Percentiles rank a stretch among this genome's conserved stretches.
These are phyloP conservation scores for Microctonus aethiopoides DNA, from an alignment of 2,888 invertebrate genomes.

Conservation along the genomic window DNA sequence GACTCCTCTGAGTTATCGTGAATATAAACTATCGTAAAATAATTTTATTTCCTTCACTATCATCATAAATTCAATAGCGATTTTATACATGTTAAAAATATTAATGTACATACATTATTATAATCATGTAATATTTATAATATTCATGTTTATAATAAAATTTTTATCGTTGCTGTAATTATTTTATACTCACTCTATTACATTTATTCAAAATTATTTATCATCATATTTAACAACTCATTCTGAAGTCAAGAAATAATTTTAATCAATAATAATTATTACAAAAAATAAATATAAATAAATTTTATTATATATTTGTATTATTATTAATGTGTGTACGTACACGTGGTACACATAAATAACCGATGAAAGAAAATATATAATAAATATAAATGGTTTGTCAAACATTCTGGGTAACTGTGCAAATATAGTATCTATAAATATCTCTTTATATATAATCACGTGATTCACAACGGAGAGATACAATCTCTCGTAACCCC, in stretches of 20 bases:
- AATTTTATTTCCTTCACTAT: not conserved
- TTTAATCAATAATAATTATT: not conserved
- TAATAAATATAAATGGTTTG: not conserved
- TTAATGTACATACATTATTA: not conserved
- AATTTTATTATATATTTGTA: not conserved
- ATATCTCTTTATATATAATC: constrained; percentile 6
- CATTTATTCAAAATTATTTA: not conserved
- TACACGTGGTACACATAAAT: not conserved
- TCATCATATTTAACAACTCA: not conserved
- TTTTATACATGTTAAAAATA: not conserved
- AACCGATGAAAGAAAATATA: not conserved
- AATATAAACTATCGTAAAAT: constrained; percentile 17
- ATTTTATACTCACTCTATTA: not conserved
- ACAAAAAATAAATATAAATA: not conserved
- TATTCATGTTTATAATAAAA: not conserved
- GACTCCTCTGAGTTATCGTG: not conserved
- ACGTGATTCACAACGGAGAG: constrained; percentile 4
- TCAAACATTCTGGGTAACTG: not conserved
- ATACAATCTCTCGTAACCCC: constrained; percentile 15
- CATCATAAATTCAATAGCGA: constrained; percentile 13
- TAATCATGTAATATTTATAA: not conserved
- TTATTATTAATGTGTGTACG: not conserved
- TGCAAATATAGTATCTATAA: too few species aligned
- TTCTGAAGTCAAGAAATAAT: not conserved
- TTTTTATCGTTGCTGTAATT: not conserved